A percentile compares a stretch with the other conserved stretches of the same genome.
Evolutionary conservation across 2,797 vertebrate genomes (phyloP).

Genomic region (Anableps anableps): DNA sequence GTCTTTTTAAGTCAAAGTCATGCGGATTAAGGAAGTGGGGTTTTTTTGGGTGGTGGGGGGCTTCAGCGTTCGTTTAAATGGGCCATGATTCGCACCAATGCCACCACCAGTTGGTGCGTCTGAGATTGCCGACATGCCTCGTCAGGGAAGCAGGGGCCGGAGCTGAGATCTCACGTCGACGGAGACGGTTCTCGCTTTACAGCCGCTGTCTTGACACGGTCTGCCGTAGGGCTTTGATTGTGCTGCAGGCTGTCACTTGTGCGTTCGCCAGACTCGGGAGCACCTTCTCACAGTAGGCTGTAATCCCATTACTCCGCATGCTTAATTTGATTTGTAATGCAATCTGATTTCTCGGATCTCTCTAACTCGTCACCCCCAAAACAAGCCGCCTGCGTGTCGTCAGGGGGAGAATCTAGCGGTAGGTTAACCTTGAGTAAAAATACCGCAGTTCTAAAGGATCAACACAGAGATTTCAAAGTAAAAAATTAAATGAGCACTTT

Average conservation of each 20-base stretch:
- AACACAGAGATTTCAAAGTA: not conserved
- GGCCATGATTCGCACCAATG: conserved; percentile 48
- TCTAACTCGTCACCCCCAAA: conserved; percentile 51
- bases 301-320: conserved; percentile 78
- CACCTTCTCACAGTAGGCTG: conserved; percentile 63
- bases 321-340: conserved; percentile 84
- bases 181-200: conserved; percentile 10
- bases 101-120: conserved; percentile 28
- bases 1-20: conserved; percentile 81
- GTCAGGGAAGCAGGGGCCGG: not conserved
- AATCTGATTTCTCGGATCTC: conserved; percentile 80
- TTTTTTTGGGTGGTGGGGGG: conserved; percentile 10
- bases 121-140: not conserved
- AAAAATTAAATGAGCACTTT: not conserved
- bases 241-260: conserved; percentile 58
- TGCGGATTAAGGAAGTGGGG: conserved; percentile 79
- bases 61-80: conserved; percentile 28
- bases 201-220: not conserved
- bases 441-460: not conserved
- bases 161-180: conserved; percentile 23
- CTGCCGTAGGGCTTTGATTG: conserved; percentile 19
- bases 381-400: not conserved
- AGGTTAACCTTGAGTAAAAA: not conserved
- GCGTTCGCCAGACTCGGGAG: conserved; percentile 36
- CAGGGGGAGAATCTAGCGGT: not conserved